Conservation (phyloP, 1,140 invertebrate genomes). For the Phortica variegata region DNA sequence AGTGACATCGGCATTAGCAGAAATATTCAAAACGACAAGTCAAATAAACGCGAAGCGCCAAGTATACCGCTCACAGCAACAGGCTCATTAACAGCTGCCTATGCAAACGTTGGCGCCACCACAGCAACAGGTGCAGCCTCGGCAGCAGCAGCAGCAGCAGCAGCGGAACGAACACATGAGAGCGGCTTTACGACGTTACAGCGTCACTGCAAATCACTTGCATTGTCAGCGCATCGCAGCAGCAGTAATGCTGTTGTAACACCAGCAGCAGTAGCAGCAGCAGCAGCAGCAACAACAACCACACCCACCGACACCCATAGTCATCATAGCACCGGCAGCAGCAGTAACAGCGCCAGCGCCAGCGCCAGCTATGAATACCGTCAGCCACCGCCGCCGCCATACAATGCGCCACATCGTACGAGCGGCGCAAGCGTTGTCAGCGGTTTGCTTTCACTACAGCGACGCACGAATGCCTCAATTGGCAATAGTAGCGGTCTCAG, state of each 20-base stretch:
- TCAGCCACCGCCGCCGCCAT: slow-evolving; percentile 22
- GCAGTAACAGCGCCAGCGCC: neutral
- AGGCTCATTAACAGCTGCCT: slow-evolving; percentile 4
- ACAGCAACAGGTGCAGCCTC: neutral
- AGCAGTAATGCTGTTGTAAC: no score
- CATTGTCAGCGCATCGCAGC: neutral
- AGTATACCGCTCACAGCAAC: slow-evolving; percentile 10
- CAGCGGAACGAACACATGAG: slow-evolving; percentile 3
- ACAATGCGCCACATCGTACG: slow-evolving; percentile 20
- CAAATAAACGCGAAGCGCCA: slow-evolving; percentile 3
- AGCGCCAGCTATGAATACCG: slow-evolving; percentile 21
- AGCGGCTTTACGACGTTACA: slow-evolving; percentile 13
- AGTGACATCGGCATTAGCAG: slow-evolving; percentile 1
- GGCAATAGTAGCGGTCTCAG: slow-evolving; percentile 1
- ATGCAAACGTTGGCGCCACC: neutral
- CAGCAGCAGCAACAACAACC: no score
- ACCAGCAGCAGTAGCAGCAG: no score
- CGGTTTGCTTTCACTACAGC: neutral
- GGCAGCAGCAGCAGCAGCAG: neutral
- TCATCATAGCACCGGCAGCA: neutral
- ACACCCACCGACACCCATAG: slow-evolving; percentile 10
- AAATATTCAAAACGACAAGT: slow-evolving; percentile 6
- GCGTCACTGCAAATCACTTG: slow-evolving; percentile 20
- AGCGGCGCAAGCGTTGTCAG: neutral
- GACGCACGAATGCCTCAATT: slow-evolving; percentile 10